phyloP scores from a whole-genome alignment of 2,888 invertebrate species.

The Diogma glabrata region DNA sequence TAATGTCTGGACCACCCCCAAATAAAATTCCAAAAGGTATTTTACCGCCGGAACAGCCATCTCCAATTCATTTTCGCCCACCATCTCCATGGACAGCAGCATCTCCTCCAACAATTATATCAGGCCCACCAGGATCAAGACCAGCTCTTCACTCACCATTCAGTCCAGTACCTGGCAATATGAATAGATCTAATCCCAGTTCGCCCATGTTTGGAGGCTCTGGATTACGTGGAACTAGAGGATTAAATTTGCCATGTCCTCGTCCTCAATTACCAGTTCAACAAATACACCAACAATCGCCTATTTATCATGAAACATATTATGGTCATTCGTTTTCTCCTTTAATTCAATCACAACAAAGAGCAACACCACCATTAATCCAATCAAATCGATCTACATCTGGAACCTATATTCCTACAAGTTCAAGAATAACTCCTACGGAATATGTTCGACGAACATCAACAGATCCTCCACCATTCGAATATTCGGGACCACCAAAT shows the following conservation, averaged over 20 bases:
- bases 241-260: slow-evolving; percentile 48
- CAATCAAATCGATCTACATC: slow-evolving; percentile 26
- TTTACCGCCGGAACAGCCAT: slow-evolving; percentile 31
- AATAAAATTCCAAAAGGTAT: slow-evolving; percentile 7
- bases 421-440: slow-evolving; percentile 44
- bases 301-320: slow-evolving; percentile 38
- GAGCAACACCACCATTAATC: slow-evolving; percentile 36
- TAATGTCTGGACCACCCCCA: slow-evolving; percentile 8
- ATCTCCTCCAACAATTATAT: slow-evolving; percentile 59
- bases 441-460: slow-evolving; percentile 48
- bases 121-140: slow-evolving; percentile 44
- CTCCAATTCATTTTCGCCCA: slow-evolving; percentile 55
- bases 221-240: slow-evolving; percentile 38
- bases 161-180: slow-evolving; percentile 23
- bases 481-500: slow-evolving; percentile 61
- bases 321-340: slow-evolving; percentile 25
- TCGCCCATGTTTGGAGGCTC: slow-evolving; percentile 41
- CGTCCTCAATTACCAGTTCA: slow-evolving; percentile 51
- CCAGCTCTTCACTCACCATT: slow-evolving; percentile 27
- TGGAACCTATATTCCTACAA: slow-evolving; percentile 39
- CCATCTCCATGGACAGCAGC: slow-evolving; percentile 64
- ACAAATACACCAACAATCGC: slow-evolving; percentile 35
- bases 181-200: slow-evolving; percentile 29
- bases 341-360: no score
- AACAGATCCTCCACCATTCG: slow-evolving; percentile 39